Base-by-base conservation (phyloP, 2,113 vertebrate genomes). In the Callipepla californica region DNA sequence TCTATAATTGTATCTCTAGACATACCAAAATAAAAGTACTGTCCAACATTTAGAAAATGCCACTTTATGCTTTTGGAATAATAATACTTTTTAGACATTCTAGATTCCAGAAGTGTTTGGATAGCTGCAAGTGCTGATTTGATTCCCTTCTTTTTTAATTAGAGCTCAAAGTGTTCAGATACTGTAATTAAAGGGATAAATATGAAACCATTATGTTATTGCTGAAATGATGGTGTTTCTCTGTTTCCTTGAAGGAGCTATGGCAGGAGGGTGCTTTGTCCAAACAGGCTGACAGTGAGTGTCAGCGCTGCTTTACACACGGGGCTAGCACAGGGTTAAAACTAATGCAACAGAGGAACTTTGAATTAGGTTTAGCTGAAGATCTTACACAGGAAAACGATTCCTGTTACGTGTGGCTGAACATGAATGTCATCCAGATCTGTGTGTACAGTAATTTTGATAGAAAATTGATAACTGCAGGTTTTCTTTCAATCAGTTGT, bases 301-400 rank as follows among this genome's bases (percentile, higher is more conserved):
- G 51, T 51, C 21, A 32, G 32, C 40, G 25, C 20, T 80, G 1
- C 22, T 55, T 83, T 70, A 67, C 32, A 69, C 57, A 55, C 50
- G 76, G 85, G 28, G 47, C 73, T 80, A 74, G 96, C 51, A 58
- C 45, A 76, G 85, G 28, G 47, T 80, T 80, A 79, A 97, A 92
- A 73, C 66, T 72, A 13, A 11, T 59, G 45, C 47, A 67, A 69
- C 21, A 6, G 50, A 91, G 28, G 58, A 66, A 80, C 38, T 65
- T 84, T 36, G 6, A 77, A n/a, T 63, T 59, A 65, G 30, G 10
- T 67, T 73, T 88, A 73, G 73, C 44, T 92, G 57, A 74, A 91
- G 90, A 70, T 95, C 80, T 93, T 86, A 67, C 9, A 50, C 70
- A 88, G 88, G 70, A 74, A 81, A 65, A 67, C 38, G 57, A 72